Conservation (phyloP, 1,140 invertebrate genomes). For the Monochamus saltuarius region DNA sequence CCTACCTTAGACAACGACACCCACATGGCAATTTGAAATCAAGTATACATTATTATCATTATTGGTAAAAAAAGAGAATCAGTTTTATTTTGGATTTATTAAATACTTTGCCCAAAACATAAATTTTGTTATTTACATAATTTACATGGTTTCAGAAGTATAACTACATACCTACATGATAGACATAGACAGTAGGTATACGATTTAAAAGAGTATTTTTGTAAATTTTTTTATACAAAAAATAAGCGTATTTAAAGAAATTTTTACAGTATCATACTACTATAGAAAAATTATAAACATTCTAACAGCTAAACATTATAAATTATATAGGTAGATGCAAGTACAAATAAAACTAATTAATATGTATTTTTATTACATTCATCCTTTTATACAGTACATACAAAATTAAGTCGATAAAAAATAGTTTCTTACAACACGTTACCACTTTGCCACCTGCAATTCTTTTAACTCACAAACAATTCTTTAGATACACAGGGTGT, state of each 20-base stretch:
- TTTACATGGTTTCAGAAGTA: slow-evolving; percentile 12
- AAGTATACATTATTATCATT: too few relatives aligned
- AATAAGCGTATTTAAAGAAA: slow-evolving; percentile 18
- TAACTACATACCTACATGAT: slow-evolving; percentile 17
- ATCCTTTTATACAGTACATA: too few relatives aligned
- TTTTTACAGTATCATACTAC: background rate
- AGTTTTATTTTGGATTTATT: slow-evolving; percentile 11
- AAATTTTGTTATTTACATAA: slow-evolving; percentile 25
- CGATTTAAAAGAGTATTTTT: slow-evolving; percentile 19
- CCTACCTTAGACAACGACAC: too few relatives aligned
- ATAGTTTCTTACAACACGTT: too few relatives aligned
- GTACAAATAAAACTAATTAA: slow-evolving; percentile 17
- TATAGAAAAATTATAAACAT: slow-evolving; percentile 12
- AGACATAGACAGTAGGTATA: slow-evolving; percentile 17
- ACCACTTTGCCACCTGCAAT: too few relatives aligned
- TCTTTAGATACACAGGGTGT: too few relatives aligned
- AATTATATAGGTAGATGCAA: slow-evolving; percentile 22
- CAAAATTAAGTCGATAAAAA: too few relatives aligned
- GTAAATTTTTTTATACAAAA: slow-evolving; percentile 17
- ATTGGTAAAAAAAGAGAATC: background rate
- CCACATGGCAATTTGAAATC: too few relatives aligned
- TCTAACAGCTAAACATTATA: slow-evolving; percentile 7
- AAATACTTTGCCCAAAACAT: slow-evolving; percentile 20
- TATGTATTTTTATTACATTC: too few relatives aligned
- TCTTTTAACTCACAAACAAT: too few relatives aligned